A percentile compares a stretch with the other conserved stretches of the same genome.
These are phyloP conservation scores for Acrossocheilus wenchowensis DNA, from an alignment of 2,797 vertebrate genomes.

Conservation along the genomic window DNA sequence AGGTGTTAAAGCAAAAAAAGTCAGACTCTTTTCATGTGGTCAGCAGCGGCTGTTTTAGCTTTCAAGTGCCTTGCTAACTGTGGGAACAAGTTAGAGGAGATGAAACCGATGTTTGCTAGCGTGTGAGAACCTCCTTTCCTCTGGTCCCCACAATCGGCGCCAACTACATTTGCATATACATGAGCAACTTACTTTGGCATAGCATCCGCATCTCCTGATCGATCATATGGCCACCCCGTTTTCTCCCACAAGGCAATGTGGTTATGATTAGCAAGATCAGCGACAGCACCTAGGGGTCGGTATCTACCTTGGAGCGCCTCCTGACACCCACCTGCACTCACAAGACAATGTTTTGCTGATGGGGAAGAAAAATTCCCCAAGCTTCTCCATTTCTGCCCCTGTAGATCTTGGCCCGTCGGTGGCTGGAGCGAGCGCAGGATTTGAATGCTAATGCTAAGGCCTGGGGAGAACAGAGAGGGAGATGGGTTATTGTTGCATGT, in stretches of 20 bases:
- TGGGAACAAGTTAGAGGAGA: constrained; percentile 19
- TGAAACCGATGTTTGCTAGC: constrained; percentile 8
- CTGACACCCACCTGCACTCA: constrained; percentile 67
- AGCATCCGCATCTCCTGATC: background rate
- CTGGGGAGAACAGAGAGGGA: constrained; percentile 55
- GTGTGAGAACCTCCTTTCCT: background rate
- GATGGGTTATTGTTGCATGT: constrained; percentile 57
- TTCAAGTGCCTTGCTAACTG: background rate
- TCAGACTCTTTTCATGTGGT: constrained; percentile 24
- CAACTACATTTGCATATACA: constrained; percentile 19
- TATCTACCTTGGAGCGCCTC: constrained; percentile 55
- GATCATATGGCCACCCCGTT: background rate
- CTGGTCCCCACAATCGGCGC: background rate
- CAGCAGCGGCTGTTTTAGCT: background rate
- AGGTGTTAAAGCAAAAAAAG: constrained; percentile 1
- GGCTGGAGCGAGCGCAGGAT: constrained; percentile 31
- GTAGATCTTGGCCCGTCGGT: constrained; percentile 57
- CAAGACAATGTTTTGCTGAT: constrained; percentile 68
- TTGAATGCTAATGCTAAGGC: constrained; percentile 56
- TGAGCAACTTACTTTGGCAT: background rate
- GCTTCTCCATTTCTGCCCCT: constrained; percentile 60
- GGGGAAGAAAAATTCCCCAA: constrained; percentile 58
- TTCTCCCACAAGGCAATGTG: constrained; percentile 39
- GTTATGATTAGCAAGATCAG: constrained; percentile 48
- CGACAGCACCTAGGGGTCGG: constrained; percentile 22